Base-by-base conservation (phyloP, 2,113 vertebrate genomes). In the cat (Felis catus) region DNA sequence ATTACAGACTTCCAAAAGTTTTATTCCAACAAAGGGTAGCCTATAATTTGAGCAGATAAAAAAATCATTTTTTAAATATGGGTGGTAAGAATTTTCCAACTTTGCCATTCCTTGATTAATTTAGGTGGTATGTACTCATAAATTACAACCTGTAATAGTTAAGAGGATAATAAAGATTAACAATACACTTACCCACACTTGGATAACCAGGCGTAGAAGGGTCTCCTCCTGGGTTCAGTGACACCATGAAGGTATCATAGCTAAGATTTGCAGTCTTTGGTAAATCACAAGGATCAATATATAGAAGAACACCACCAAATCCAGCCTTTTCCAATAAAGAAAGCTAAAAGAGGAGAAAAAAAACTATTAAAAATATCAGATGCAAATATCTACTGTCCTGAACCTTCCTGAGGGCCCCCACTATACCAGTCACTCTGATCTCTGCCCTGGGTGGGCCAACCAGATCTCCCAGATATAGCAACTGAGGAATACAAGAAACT, bases 231-330 rank as follows among this genome's bases (percentile, higher is more conserved):
- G 99, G 98, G 92, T 99, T 99, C 91, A 99, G 97, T 0, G 99
- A 99, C 61, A 99, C 99, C 97, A 99, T 99, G 76, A 99, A 99
- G 33, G 99, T 98, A 90, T 99, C 98, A 12, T 98, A 97, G 90
- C 95, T 98, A 61, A 97, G 87, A 65, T 98, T 98, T 89, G 95
- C 95, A 55, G 97, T 98, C 91, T 98, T 98, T 93, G 99, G 99
- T 74, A 98, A 98, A 68, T 99, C 99, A 97, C 99, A 99, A 19
- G 99, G 99, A 96, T 99, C 99, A 41, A 99, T 31, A 33, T 99
- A 99, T 5, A 99, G 98, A 73, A 99, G 99, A 90, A 97, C 99
- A 11, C 99, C 99, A 93, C 99, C 99, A 97, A 99, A 99, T 25
- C 99, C 99, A 89, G 99, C 98, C 31, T 99, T 98, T 93, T 99